Conservation (phyloP, 1,140 invertebrate species). For the Tetranychus cinnabarinus region DNA sequence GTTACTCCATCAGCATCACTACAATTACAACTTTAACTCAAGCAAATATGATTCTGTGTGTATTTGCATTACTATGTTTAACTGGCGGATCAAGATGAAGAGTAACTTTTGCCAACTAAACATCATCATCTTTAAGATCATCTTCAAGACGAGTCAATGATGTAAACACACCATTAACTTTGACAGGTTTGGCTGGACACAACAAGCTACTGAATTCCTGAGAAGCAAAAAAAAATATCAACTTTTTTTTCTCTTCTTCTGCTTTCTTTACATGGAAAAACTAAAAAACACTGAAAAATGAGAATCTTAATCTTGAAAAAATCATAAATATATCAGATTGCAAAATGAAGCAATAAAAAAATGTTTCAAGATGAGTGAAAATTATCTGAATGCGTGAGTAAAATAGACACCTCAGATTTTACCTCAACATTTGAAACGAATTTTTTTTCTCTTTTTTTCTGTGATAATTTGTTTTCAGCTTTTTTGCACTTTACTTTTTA, state of each 20-base stretch:
- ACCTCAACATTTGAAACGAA: no score
- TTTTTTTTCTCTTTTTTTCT: no score
- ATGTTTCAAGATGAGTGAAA: no score
- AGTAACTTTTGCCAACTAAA: neutral
- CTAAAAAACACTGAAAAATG: neutral
- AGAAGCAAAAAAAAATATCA: no score
- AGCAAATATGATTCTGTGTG: neutral
- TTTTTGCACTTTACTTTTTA: no score
- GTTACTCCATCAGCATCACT: neutral
- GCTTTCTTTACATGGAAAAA: neutral
- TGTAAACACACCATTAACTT: neutral
- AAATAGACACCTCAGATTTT: no score
- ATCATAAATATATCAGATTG: no score
- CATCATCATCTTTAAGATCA: constrained; percentile 1
- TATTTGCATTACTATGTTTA: neutral
- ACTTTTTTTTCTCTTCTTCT: neutral
- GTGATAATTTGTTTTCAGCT: no score
- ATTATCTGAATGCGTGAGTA: no score
- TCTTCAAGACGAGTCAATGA: neutral
- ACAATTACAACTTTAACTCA: neutral
- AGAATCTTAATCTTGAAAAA: neutral
- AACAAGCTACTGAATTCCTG: neutral
- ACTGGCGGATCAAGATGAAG: neutral
- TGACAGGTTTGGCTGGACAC: neutral
- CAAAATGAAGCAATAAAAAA: no score